Evolutionary conservation across 1,140 invertebrate genomes (phyloP).

Genomic region (Neodiprion pinetum): DNA sequence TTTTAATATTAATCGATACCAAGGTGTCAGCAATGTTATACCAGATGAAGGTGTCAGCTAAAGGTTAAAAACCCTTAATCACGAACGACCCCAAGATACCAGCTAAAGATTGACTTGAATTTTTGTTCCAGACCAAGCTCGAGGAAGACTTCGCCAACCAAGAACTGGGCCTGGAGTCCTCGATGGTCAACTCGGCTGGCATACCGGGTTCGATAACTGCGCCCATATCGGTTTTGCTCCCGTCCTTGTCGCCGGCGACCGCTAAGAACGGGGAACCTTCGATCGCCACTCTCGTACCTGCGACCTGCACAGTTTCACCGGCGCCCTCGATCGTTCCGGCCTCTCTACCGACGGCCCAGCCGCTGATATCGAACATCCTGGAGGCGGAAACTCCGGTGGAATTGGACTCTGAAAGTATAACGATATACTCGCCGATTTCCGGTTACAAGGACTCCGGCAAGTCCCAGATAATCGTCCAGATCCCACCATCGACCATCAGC

Average conservation of each 20-base stretch:
- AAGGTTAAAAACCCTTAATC: too few relatives aligned
- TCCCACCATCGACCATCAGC: constrained; percentile 36
- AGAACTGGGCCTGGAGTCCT: constrained; percentile 46
- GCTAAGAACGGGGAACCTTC: constrained; percentile 26
- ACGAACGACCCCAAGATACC: too few relatives aligned
- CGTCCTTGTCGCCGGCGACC: constrained; percentile 51
- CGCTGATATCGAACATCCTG: constrained; percentile 26
- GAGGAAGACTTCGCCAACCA: constrained; percentile 58
- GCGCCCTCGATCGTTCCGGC: constrained; percentile 8
- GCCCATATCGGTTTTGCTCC: constrained; percentile 52
- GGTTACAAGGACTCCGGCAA: constrained; percentile 45
- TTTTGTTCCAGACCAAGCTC: constrained; percentile 54
- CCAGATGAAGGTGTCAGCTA: too few relatives aligned
- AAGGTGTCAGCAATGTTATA: too few relatives aligned
- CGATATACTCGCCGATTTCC: constrained; percentile 43
- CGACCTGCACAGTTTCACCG: constrained; percentile 25
- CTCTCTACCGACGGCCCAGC: not conserved
- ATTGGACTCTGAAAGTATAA: constrained; percentile 39
- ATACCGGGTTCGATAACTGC: constrained; percentile 38
- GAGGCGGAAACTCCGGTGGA: constrained; percentile 46
- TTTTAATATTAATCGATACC: too few relatives aligned
- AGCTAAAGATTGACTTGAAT: constrained; percentile 20
- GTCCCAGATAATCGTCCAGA: constrained; percentile 43
- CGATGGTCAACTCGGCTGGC: constrained; percentile 28
- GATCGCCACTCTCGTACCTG: constrained; percentile 42